phyloP scores from a whole-genome alignment of 2,113 vertebrate species.

The Actenoides hombroni region DNA sequence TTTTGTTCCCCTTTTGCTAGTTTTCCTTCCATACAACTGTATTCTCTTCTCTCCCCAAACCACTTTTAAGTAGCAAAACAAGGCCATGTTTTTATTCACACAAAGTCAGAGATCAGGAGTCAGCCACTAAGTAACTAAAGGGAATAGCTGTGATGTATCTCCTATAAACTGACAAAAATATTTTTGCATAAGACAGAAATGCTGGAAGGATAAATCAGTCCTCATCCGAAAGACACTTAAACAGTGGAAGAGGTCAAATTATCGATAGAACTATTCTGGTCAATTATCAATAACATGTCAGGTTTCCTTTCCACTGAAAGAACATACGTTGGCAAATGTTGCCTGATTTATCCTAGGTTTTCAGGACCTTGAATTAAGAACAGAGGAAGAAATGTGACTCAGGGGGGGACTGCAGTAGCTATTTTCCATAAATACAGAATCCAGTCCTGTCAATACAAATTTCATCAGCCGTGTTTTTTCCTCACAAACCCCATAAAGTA shows the following conservation, averaged over 20 bases:
- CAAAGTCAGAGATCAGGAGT: neutral
- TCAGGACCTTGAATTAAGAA: neutral
- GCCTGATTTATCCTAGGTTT: neutral
- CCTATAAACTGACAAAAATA: neutral
- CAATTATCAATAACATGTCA: neutral
- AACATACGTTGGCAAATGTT: neutral
- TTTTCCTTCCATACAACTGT: neutral
- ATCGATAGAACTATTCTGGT: neutral
- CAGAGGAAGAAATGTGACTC: neutral
- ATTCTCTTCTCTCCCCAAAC: neutral
- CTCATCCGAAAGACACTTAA: neutral
- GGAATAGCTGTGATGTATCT: neutral
- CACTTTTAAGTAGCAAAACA: neutral
- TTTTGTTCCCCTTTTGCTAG: neutral
- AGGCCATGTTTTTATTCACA: neutral
- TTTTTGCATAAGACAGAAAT: neutral
- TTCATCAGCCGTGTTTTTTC: neutral
- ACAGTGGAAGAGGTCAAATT: neutral
- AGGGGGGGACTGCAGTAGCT: neutral
- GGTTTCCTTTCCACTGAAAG: neutral
- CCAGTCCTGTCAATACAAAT: neutral
- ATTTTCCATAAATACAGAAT: neutral
- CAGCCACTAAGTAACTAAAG: neutral
- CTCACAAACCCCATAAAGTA: neutral
- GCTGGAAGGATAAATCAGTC: neutral